A percentile compares a stretch with the other conserved stretches of the same genome.
Conservation (phyloP, 1,140 invertebrate species). For the Trinorchestia longiramus region DNA sequence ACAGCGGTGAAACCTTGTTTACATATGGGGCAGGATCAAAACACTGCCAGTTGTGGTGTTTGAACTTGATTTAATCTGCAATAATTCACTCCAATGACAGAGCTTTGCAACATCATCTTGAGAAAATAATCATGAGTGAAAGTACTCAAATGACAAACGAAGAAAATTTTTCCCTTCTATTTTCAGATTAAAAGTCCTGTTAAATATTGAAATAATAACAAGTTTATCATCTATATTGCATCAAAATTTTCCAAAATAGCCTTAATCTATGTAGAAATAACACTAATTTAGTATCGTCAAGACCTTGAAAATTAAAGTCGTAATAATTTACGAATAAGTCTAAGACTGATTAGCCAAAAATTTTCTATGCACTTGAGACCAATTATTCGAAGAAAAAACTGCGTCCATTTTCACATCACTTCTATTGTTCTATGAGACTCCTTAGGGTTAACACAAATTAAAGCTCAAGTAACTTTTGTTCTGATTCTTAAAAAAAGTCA, state of each 20-base stretch:
- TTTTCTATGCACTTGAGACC: too few species aligned
- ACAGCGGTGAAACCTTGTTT: slow-evolving; percentile 18
- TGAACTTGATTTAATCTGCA: neutral
- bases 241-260: neutral
- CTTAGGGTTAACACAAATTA: too few species aligned
- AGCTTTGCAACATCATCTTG: neutral
- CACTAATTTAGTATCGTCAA: neutral
- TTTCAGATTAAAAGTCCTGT: neutral
- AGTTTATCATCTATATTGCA: too few species aligned
- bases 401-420: too few species aligned
- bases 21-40: neutral
- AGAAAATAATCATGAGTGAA: neutral
- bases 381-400: too few species aligned
- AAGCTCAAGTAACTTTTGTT: too few species aligned
- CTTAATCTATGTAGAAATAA: neutral
- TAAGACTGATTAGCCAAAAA: too few species aligned
- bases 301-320: neutral
- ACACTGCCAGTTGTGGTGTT: neutral
- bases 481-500: too few species aligned
- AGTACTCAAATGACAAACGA: neutral
- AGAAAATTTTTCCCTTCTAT: neutral
- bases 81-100: neutral
- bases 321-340: too few species aligned
- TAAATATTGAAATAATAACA: neutral
- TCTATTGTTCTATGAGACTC: too few species aligned